Evolutionary conservation across 2,888 invertebrate genomes (phyloP), one percentile per base, ranked within the genome.

Genomic region (Drosophila hamatofila): DNA sequence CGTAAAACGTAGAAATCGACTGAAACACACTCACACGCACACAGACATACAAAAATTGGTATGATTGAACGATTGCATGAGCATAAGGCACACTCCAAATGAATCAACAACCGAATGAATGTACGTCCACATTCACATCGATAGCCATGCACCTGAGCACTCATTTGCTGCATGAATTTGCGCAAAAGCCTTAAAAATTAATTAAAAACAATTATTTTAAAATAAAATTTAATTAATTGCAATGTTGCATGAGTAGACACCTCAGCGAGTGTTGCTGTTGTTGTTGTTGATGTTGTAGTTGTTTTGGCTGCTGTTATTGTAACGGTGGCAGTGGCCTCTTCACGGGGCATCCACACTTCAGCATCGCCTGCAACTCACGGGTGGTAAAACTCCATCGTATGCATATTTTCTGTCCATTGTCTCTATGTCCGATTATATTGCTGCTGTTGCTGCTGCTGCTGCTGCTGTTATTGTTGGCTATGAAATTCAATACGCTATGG

Each of bases 141-240:
- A 54, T 39, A 25, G 23, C 44, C 46, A 54, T 60, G 42, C 75
- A 78, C 49, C 81, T 82, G 81, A 72, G 59, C 72, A 81, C 67
- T 65, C 57, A 70, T 65, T 49, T 72, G 60, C 67, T 78, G 84
- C 87, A 83, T 83, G 87, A 87, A 87, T 80, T 72, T 82, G 85
- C 80, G 82, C 82, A 72, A 83, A 86, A 70, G 68, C 69, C 67
- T 78, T 78, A 69, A 88, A 82, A 85, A 78, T 84, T 88, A 84
- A 84, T 84, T 81, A 85, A 84, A 84, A 81, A 85, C 88, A 88
- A 88, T 88, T 84, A 85, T 84, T 88, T 83, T 79, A 83, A 84
- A 84, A 84, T 84, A 85, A 88, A 88, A 83, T 81, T 85, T 84
- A 84, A 88, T 84, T 84, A 88, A 84, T 85, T 85, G 88, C 84